Base-by-base conservation (phyloP, 2,888 invertebrate genomes). In the Selenia dentaria region DNA sequence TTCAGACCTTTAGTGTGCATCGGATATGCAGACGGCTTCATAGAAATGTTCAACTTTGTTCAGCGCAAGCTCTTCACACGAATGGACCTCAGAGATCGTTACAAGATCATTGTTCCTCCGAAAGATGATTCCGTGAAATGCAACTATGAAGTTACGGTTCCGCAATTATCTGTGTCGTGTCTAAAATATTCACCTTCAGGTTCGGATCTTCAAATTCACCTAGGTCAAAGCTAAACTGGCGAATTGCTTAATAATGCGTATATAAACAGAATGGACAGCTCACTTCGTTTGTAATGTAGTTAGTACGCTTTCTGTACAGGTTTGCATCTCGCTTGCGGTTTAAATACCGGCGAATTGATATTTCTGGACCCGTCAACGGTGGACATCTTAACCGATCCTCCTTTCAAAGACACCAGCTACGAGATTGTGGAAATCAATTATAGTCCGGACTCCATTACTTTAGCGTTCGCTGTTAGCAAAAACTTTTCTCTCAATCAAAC, bases 321-420 rank as follows among this genome's bases (percentile, higher is more conserved):
- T 27, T 57, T 91, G 18, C 91, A 92, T 67, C 77, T 94, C 11
- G 92, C 91, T 0, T 92, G 93, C 58, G 94, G 93, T 0, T 66
- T 92, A 54, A 83, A 86, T 43, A 92, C 92, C 31, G 94, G 94
- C 0, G 81, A 89, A 45, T 38, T 94, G 14, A 78, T 93, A 78
- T 88, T 94, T 55, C 64, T 94, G 22, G 92, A 94, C 62, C 92
- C 94, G 0, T 76, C 89, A n/a, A 84, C 92, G 1, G 65, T 94
- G 22, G 81, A 83, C 11, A 84, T 92, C 2, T 54, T 90, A 25
- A 76, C 78, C 0, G 58, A 77, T n/a, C 63, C 63, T 6, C 92
- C 93, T 0, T 90, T 91, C 54, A 74, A 77, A 27, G 88, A 91
- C 54, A 86, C 92, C 0, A 70, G 50, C 0, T 57, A 74, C 32